These are phyloP conservation scores for Empidonax traillii DNA, from an alignment of 2,113 vertebrate species.

Conservation along the genomic window DNA sequence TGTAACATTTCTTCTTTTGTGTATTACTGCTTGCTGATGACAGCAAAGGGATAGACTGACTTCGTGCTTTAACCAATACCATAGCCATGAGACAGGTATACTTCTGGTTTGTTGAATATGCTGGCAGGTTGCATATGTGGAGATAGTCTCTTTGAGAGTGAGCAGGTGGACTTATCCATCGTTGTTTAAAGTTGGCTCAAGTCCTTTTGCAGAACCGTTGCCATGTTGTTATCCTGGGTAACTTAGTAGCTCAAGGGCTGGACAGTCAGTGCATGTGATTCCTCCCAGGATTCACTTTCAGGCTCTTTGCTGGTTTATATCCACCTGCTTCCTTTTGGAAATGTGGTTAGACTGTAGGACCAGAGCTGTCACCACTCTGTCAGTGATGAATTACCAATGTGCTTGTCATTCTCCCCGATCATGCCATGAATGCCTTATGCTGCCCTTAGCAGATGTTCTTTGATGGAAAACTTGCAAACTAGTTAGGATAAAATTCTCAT, in stretches of 20 bases:
- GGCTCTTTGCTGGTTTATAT: not conserved
- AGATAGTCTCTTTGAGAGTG: not conserved
- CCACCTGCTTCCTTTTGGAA: constrained; percentile 37
- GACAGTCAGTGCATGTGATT: not conserved
- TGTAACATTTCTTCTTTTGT: not conserved
- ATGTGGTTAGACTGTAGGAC: not conserved
- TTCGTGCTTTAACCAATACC: not conserved
- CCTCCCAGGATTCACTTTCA: constrained; percentile 2
- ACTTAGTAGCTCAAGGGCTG: not conserved
- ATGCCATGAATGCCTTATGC: not conserved
- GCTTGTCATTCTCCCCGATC: not conserved
- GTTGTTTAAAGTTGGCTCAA: constrained; percentile 21
- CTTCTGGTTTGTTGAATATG: not conserved
- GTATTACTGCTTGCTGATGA: not conserved
- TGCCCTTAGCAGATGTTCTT: constrained; percentile 17
- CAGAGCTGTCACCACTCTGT: not conserved
- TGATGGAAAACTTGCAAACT: constrained; percentile 5
- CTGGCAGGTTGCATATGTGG: constrained; percentile 24
- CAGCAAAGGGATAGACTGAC: not conserved
- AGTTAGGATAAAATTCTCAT: not conserved
- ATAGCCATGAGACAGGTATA: not conserved
- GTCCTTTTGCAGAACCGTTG: not conserved
- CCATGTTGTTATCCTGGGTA: not conserved
- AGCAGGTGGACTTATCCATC: constrained; percentile 24
- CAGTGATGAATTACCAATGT: constrained; percentile 23